Percentiles rank a stretch among this genome's conserved stretches.
Evolutionary conservation across 2,888 invertebrate species (phyloP).

Genomic region (Sceliomorpha sp.): DNA sequence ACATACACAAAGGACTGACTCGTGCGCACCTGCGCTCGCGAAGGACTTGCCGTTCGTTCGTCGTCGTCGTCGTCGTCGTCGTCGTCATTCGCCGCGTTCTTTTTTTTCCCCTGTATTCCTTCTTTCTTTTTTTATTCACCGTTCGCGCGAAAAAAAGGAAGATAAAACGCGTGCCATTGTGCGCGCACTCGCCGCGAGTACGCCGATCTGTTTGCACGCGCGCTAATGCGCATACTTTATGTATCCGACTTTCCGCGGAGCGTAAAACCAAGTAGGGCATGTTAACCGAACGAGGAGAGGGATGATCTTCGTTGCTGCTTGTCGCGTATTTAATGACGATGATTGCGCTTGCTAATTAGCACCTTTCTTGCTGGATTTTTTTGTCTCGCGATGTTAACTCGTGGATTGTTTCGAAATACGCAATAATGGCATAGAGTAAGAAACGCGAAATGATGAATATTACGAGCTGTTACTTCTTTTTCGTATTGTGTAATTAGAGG

Average conservation of each 20-base stretch:
- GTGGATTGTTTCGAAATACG: too few relatives aligned
- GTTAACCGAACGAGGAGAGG: too few relatives aligned
- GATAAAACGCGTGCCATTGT: slow-evolving; percentile 19
- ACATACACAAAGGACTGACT: slow-evolving; percentile 40
- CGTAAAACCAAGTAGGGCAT: neutral
- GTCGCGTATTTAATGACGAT: too few relatives aligned
- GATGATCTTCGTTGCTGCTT: too few relatives aligned
- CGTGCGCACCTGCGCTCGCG: slow-evolving; percentile 40
- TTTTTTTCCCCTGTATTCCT: slow-evolving; percentile 14
- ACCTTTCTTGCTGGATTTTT: too few relatives aligned
- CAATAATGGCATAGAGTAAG: too few relatives aligned
- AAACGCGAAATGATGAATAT: too few relatives aligned
- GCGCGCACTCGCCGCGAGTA: slow-evolving; percentile 10
- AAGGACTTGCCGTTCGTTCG: slow-evolving; percentile 43
- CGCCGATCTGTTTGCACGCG: neutral
- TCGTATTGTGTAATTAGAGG: too few relatives aligned
- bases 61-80: too few relatives aligned
- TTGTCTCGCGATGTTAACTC: too few relatives aligned
- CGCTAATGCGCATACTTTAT: slow-evolving; percentile 8
- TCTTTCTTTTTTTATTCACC: slow-evolving; percentile 34
- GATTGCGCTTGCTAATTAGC: too few relatives aligned
- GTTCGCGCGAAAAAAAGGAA: slow-evolving; percentile 26
- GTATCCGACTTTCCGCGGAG: neutral
- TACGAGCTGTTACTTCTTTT: too few relatives aligned
- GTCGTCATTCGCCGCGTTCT: slow-evolving; percentile 27